Conservation (phyloP, 2,113 vertebrate genomes). For the Spilogale gracilis region DNA sequence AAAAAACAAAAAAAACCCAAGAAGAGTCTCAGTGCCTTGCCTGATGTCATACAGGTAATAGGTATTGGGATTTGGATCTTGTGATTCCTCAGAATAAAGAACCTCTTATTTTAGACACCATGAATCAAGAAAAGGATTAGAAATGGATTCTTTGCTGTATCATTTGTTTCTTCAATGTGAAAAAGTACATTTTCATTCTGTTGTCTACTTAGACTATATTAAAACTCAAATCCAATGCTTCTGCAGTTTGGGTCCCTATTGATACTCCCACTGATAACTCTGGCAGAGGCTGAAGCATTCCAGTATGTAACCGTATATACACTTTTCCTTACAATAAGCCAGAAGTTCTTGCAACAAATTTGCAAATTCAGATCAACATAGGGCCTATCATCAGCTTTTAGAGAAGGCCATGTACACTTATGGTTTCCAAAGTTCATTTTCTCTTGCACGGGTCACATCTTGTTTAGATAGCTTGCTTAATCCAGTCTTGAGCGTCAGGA, state of each 20-base stretch:
- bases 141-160: conserved; percentile 16
- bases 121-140: conserved; percentile 12
- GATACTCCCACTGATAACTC: not conserved
- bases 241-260: not conserved
- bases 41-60: not conserved
- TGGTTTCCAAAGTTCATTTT: not conserved
- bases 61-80: not conserved
- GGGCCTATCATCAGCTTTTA: not conserved
- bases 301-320: not conserved
- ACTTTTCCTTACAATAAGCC: conserved; percentile 5
- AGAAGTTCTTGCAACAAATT: not conserved
- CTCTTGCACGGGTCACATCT: not conserved
- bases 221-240: conserved; percentile 9
- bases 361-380: conserved; percentile 28
- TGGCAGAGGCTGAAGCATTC: not conserved
- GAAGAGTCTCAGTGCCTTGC: not conserved
- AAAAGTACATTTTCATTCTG: conserved; percentile 44
- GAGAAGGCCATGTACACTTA: not conserved
- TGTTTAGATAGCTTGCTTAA: not conserved
- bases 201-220: not conserved
- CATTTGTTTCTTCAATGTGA: conserved; percentile 32
- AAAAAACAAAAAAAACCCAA: not conserved
- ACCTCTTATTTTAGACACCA: not conserved
- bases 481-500: not conserved
- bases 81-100: not conserved